Evolutionary conservation across 2,888 invertebrate genomes (phyloP), one percentile per base, ranked within the genome.

Genomic region (Calliphora vomitoria): DNA sequence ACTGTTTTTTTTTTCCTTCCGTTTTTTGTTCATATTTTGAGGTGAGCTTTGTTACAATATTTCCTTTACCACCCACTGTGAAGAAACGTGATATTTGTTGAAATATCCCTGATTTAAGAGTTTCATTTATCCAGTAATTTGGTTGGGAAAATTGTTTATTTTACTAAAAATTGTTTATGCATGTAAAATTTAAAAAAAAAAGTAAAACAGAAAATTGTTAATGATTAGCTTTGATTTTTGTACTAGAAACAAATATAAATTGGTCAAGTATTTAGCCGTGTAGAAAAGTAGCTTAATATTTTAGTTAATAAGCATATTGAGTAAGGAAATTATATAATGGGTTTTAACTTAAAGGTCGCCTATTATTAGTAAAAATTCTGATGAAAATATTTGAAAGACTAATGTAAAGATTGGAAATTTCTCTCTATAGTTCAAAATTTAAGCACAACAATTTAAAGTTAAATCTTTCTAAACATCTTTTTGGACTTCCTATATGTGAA

Each of bases 1-100:
- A 84, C 84, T 82, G 76, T 71, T 25, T 68, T 53, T 20, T 25
- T 25, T 25, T 60, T n/a, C n/a, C 15, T 13, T 18, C 15, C 18
- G 13, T 25, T 60, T 15, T n/a, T 53, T 15, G n/a, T 41, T 53
- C 25, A 31, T 50, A 31, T n/a, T 68, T 74, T 68, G 72, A 58
- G 44, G 15, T 35, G 66, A 41, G 58, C 44, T 62, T 62, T 66
- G 87, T 76, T 81, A 50, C 20, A 66, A 41, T 76, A 15, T 68
- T 68, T 47, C n/a, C 55, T 72, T 79, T 81, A 76, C 89, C 89
- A 89, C 89, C 89, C 89, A 88, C 83, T 79, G 88, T 74, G 88
- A 13, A 50, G 76, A 84, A 88, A 89, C 89, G 89, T 89, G 89
- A 87, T 88, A 88, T 87, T 78, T 82, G 82, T 74, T 38, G 20